Evolutionary conservation across 92 coral and sea anemone genomes (phyloP).

Genomic region (Palythoa grandiflora): DNA sequence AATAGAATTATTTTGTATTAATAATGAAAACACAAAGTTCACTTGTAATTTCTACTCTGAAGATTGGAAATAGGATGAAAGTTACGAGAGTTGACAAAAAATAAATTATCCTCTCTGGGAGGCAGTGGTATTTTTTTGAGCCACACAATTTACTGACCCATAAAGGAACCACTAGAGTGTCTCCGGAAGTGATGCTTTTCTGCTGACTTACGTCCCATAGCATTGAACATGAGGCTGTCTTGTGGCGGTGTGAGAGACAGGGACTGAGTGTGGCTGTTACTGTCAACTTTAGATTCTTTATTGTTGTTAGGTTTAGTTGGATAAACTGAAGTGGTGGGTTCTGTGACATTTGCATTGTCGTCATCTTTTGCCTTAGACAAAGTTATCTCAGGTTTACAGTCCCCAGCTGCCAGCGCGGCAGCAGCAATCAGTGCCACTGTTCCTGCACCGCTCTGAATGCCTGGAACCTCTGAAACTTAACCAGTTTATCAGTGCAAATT

Average conservation of each 20-base stretch:
- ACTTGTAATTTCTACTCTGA: too few species aligned
- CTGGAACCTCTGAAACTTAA: conserved; percentile 97
- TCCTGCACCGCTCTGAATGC: conserved; percentile 99
- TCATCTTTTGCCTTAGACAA: conserved; percentile 91
- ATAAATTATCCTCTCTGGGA: not conserved
- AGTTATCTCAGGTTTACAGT: conserved; percentile 87
- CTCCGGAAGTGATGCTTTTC: conserved; percentile 95
- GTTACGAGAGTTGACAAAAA: not conserved
- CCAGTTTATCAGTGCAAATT: conserved; percentile 55
- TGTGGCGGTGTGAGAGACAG: conserved; percentile 71
- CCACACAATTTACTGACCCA: conserved; percentile 79
- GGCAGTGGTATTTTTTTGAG: not conserved
- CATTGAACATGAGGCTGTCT: conserved; percentile 81
- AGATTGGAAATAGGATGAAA: not conserved
- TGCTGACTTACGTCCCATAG: conserved; percentile 83
- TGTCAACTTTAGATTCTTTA: conserved; percentile 64
- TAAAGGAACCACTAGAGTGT: conserved; percentile 93
- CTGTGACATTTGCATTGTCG: conserved; percentile 54
- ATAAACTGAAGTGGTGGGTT: conserved; percentile 47
- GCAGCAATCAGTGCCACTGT: conserved; percentile 99
- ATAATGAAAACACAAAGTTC: too few species aligned
- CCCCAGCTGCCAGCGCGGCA: conserved; percentile 91
- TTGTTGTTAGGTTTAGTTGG: conserved; percentile 74
- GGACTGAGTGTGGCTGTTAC: conserved; percentile 72
- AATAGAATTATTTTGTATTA: too few species aligned